Percentiles rank a stretch among this genome's conserved stretches.
Conservation (phyloP, 2,888 invertebrate genomes). For the Xanthia togata region DNA sequence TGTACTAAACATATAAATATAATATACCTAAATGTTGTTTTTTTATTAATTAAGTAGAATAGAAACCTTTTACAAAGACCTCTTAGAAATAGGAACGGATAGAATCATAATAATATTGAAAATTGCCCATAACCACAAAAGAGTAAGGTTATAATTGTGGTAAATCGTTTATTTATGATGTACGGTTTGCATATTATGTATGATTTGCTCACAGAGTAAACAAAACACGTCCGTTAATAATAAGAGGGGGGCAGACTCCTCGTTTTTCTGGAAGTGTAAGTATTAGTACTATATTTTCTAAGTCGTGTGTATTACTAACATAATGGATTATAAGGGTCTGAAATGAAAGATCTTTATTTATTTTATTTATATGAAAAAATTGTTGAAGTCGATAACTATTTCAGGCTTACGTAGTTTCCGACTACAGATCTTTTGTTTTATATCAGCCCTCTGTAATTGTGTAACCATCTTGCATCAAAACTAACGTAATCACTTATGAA, state of each 20-base stretch:
- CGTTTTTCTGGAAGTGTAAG: no score
- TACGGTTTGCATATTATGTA: neutral
- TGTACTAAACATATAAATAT: no score
- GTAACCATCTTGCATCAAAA: neutral
- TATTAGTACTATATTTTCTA: no score
- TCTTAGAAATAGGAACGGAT: neutral
- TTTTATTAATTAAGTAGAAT: slow-evolving; percentile 9
- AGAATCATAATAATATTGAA: neutral
- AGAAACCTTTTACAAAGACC: neutral
- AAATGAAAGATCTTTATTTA: no score
- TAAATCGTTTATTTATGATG: neutral
- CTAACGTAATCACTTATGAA: neutral
- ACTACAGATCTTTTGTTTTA: neutral
- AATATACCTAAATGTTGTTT: slow-evolving; percentile 10
- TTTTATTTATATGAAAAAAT: neutral
- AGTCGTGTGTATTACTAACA: no score
- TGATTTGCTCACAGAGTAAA: neutral
- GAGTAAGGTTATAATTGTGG: neutral
- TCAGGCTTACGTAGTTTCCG: neutral
- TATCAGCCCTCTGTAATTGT: neutral
- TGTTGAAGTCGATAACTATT: neutral
- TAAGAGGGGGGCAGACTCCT: neutral
- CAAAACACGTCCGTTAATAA: neutral
- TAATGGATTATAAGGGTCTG: no score
- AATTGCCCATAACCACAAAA: neutral